These are phyloP conservation scores for Pseudomyrmex cubaensis DNA, from an alignment of 1,140 invertebrate genomes.

Conservation along the genomic window DNA sequence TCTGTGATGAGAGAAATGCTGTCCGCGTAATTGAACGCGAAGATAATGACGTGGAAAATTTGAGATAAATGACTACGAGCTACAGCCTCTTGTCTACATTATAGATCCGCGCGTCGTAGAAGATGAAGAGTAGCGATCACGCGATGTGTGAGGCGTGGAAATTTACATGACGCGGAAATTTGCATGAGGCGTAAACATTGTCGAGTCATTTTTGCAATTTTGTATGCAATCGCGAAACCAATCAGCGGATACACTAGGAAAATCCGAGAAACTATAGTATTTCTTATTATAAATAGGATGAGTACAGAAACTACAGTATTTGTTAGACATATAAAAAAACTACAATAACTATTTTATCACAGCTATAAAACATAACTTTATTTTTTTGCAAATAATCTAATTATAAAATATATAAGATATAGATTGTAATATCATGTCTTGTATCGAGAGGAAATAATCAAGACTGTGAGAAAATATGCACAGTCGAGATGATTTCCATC, in stretches of 20 bases:
- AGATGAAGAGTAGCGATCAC: conserved; percentile 59
- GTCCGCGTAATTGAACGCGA: conserved; percentile 44
- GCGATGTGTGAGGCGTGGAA: conserved; percentile 35
- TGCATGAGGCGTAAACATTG: conserved; percentile 54
- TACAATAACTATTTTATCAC: background rate
- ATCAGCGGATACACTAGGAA: background rate
- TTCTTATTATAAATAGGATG: no score
- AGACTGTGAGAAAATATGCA: conserved; percentile 46
- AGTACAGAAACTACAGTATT: background rate
- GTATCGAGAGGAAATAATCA: conserved; percentile 22
- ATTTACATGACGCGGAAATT: conserved; percentile 55
- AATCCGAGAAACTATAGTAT: background rate
- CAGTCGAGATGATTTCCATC: conserved; percentile 37
- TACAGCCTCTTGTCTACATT: conserved; percentile 50
- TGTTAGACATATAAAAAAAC: background rate
- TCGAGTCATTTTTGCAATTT: conserved; percentile 51
- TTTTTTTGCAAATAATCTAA: background rate
- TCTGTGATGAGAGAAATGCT: conserved; percentile 43
- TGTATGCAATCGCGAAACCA: background rate
- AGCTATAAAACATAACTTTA: background rate
- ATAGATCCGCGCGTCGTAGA: conserved; percentile 45
- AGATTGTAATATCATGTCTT: background rate
- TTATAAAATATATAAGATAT: background rate
- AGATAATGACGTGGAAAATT: conserved; percentile 59
- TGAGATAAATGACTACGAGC: conserved; percentile 56